Evolutionary conservation across 2,797 vertebrate genomes (phyloP), one percentile per base, ranked within the genome.

Genomic region (Microctenopoma stevenorrisi): DNA sequence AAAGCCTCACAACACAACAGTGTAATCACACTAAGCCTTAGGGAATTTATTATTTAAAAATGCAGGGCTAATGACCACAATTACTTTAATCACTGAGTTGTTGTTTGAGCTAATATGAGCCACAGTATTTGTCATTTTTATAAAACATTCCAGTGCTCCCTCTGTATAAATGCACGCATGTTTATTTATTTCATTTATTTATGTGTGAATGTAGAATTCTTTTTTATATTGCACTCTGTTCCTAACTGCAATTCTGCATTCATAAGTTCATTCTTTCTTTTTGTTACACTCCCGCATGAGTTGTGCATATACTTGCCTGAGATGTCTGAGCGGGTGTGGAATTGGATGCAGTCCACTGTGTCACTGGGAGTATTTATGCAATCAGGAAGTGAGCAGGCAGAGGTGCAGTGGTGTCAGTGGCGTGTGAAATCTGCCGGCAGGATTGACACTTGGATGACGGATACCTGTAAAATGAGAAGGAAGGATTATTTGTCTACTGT

Each of bases 401-500:
- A 85, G 68, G 79, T 82, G 84, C 78, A 47, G 82, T 88, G 89
- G 90, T 89, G 88, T 91, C 93, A 93, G 79, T 88, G 94, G 92
- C 75, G 93, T 95, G 94, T 95, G 93, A 95, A 95, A 95, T 94
- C 72, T 85, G 81, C 81, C 28, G 70, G 76, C 74, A 37, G 87
- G 91, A 94, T 91, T 95, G 95, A 93, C 94, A 93, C 89, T 84
- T 68, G 88, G 91, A 92, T 93, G 94, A 93, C 81, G 87, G 92
- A 93, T 92, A 95, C 91, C 90, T 94, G 90, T 88, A 89, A 94
- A 94, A 94, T 93, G 89, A 93, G 94, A 93, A 70, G 83, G 76
- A 55, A 66, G 84, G 82, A 86, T 90, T 89, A 92, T 92, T 89
- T 87, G 85, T 83, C 91, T 91, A 86, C 90, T 90, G 91, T 91